These are phyloP conservation scores for Parasteatoda tepidariorum DNA, from an alignment of 1,140 invertebrate genomes.

Conservation along the genomic window DNA sequence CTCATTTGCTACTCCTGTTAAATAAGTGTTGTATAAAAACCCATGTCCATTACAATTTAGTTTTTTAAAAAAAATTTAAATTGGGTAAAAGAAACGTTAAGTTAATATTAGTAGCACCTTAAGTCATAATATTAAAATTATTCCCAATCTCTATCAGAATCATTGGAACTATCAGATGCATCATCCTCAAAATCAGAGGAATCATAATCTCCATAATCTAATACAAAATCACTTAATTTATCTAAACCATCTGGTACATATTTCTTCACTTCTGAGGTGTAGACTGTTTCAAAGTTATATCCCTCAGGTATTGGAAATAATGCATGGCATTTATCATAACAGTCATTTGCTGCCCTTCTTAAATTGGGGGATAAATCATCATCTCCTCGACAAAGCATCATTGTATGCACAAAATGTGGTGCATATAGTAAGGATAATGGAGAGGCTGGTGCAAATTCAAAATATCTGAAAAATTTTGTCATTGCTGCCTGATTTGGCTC, in stretches of 20 bases:
- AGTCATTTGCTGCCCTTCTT: conserved; percentile 8
- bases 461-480: background rate
- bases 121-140: too few species aligned
- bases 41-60: too few species aligned
- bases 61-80: too few species aligned
- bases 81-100: too few species aligned
- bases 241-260: background rate
- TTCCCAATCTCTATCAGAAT: background rate
- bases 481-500: background rate
- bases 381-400: background rate
- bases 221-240: background rate
- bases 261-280: conserved; percentile 3
- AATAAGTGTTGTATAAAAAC: too few species aligned
- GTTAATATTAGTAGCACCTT: too few species aligned
- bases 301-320: conserved; percentile 33
- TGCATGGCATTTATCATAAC: conserved; percentile 19
- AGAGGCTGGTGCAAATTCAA: background rate
- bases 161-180: background rate
- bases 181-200: conserved; percentile 13
- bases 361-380: background rate
- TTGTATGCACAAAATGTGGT: conserved; percentile 27
- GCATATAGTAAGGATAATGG: background rate
- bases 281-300: conserved; percentile 41
- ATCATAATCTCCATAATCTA: conserved; percentile 22
- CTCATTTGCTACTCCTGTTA: too few species aligned